These are phyloP conservation scores for Cryptoblepharus egeriae DNA, from an alignment of 2,797 vertebrate species.

Conservation along the genomic window DNA sequence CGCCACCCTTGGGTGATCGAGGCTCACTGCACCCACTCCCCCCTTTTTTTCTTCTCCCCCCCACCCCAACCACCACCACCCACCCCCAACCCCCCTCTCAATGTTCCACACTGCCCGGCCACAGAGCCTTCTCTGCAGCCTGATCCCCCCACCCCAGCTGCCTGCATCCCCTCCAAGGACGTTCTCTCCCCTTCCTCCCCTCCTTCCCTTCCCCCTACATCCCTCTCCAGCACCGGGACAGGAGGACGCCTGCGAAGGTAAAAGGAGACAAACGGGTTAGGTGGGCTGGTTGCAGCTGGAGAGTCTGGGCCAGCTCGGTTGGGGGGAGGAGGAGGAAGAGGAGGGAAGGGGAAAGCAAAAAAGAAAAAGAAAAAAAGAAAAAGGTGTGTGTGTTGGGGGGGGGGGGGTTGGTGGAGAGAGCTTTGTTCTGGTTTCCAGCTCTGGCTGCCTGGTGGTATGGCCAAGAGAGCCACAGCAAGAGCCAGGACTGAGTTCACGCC, in stretches of 20 bases:
- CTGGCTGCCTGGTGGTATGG: conserved; percentile 74
- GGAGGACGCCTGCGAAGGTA: conserved; percentile 84
- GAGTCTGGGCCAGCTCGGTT: conserved; percentile 60
- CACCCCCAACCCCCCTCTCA: conserved; percentile 75
- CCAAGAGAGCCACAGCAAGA: conserved; percentile 71
- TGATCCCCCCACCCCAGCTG: conserved; percentile 70
- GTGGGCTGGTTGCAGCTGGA: conserved; percentile 63
- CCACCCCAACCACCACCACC: conserved; percentile 3
- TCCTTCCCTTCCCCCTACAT: conserved; percentile 76
- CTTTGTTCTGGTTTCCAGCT: conserved; percentile 81
- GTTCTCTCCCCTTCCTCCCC: conserved; percentile 76
- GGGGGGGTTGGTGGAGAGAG: conserved; percentile 65
- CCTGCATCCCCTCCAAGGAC: conserved; percentile 76
- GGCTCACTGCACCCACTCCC: conserved; percentile 66
- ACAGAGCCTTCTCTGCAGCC: conserved; percentile 77
- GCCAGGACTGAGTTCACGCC: conserved; percentile 85
- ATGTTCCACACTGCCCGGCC: conserved; percentile 82
- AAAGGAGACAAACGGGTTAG: conserved; percentile 71
- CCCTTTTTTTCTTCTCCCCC: conserved; percentile 30
- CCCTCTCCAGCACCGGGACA: conserved; percentile 80
- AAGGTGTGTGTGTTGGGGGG: too few species aligned
- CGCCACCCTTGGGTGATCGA: conserved; percentile 60
- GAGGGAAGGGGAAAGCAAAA: conserved; percentile 42
- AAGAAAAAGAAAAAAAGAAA: too few species aligned
- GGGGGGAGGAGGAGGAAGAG: conserved; percentile 56